Conservation (phyloP, 2,888 invertebrate species). For the Horisme vitalbata region DNA sequence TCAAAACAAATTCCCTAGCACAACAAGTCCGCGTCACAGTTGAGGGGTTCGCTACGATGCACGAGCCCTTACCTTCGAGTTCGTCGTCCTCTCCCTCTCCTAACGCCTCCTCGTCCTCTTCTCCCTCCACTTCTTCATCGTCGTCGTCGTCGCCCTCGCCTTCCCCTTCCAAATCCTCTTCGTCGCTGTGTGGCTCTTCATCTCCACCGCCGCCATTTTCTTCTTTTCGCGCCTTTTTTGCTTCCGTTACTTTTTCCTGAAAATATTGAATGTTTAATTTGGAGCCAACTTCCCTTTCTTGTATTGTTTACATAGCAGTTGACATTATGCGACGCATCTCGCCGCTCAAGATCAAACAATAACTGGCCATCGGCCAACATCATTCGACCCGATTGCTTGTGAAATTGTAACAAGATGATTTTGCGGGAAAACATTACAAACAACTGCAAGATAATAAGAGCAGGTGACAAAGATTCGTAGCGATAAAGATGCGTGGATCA, state of each 20-base stretch:
- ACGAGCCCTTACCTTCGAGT: slow-evolving; percentile 75
- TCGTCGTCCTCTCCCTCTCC: slow-evolving; percentile 86
- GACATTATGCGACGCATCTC: slow-evolving; percentile 37
- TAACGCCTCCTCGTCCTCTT: slow-evolving; percentile 85
- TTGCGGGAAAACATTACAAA: slow-evolving; percentile 46
- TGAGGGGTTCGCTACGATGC: slow-evolving; percentile 1
- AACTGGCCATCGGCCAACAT: slow-evolving; percentile 63
- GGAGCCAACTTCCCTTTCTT: slow-evolving; percentile 25
- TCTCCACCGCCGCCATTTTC: slow-evolving; percentile 88
- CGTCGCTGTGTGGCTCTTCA: slow-evolving; percentile 84
- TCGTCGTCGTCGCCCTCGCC: slow-evolving; percentile 83
- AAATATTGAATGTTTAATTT: slow-evolving; percentile 30
- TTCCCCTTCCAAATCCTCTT: slow-evolving; percentile 84
- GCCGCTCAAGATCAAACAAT: slow-evolving; percentile 54
- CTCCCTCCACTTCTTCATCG: slow-evolving; percentile 85
- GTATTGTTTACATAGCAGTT: slow-evolving; percentile 44
- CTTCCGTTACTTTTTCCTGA: slow-evolving; percentile 88
- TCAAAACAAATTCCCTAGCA: slow-evolving; percentile 9
- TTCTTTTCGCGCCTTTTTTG: slow-evolving; percentile 91
- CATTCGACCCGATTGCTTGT: slow-evolving; percentile 45
- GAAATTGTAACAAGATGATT: slow-evolving; percentile 42
- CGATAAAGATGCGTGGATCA: slow-evolving; percentile 76
- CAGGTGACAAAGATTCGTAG: slow-evolving; percentile 74
- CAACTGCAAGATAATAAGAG: slow-evolving; percentile 59
- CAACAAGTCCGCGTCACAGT: slow-evolving; percentile 5